Conservation (phyloP, 1,140 invertebrate species). For the Pseudoatta argentina region DNA sequence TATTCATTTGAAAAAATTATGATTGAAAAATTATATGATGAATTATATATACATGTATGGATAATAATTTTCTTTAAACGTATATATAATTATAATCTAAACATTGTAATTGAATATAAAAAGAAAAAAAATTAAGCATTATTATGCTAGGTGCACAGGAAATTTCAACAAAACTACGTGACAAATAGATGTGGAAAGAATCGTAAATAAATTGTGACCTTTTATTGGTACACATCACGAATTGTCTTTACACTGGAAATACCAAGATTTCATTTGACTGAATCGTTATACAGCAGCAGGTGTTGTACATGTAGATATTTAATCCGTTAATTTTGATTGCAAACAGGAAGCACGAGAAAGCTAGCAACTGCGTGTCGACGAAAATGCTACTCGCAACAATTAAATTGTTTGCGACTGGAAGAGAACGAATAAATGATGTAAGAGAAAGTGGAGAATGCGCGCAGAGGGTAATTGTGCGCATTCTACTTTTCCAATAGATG, state of each 20-base stretch:
- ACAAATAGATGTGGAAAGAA: not conserved
- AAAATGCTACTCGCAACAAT: not conserved
- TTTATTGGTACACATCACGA: not conserved
- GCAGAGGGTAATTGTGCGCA: too few species aligned
- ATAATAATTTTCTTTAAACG: not conserved
- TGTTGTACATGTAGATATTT: constrained; percentile 50
- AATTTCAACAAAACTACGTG: not conserved
- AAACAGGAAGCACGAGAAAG: constrained; percentile 41
- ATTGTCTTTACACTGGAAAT: constrained; percentile 3
- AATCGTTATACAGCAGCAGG: constrained; percentile 20
- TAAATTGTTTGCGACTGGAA: constrained; percentile 11
- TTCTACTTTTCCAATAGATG: too few species aligned
- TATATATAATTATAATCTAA: not conserved
- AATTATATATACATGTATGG: not conserved
- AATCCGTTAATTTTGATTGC: constrained; percentile 67
- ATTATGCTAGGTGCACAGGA: too few species aligned
- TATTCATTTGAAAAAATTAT: not conserved
- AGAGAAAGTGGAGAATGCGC: too few species aligned
- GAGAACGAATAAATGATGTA: constrained; percentile 26
- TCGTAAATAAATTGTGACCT: not conserved
- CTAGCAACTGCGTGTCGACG: not conserved
- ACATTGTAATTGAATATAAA: not conserved
- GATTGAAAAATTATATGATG: not conserved
- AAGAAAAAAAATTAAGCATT: not conserved
- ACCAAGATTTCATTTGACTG: constrained; percentile 32